These are phyloP conservation scores for Fragariocoptes setiger DNA, from an alignment of 1,140 invertebrate species.

Conservation along the genomic window DNA sequence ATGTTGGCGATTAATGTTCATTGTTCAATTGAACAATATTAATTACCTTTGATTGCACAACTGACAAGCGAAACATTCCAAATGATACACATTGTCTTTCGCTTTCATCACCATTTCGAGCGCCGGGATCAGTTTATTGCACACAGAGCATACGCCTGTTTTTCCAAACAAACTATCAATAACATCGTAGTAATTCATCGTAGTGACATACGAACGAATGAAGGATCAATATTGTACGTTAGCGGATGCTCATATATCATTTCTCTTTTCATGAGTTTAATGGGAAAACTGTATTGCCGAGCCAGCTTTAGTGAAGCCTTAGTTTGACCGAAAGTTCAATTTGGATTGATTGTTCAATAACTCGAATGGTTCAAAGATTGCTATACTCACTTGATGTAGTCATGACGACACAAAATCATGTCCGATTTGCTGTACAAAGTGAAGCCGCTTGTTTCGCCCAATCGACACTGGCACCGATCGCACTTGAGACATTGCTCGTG, in stretches of 20 bases:
- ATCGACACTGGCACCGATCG: constrained; percentile 58
- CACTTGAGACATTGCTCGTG: constrained; percentile 80
- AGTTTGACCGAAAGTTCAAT: too few species aligned
- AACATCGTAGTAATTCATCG: too few species aligned
- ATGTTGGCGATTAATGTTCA: background rate
- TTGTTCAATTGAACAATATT: constrained; percentile 1
- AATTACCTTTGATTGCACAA: constrained; percentile 72
- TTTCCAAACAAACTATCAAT: constrained; percentile 71
- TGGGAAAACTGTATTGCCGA: too few species aligned
- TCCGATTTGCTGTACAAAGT: constrained; percentile 69
- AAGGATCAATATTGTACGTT: too few species aligned
- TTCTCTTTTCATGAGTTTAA: too few species aligned
- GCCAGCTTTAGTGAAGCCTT: too few species aligned
- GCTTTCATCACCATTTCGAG: constrained; percentile 93
- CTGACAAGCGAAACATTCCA: constrained; percentile 84
- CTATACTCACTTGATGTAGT: constrained; percentile 27
- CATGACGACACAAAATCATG: constrained; percentile 61
- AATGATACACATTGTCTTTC: constrained; percentile 67
- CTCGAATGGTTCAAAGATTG: background rate
- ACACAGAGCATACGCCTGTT: constrained; percentile 65
- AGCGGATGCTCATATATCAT: too few species aligned
- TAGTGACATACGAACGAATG: too few species aligned
- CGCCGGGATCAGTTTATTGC: constrained; percentile 69
- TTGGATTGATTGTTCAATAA: constrained; percentile 16
- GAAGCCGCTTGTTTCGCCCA: constrained; percentile 66